Conservation (phyloP, 1,140 invertebrate genomes). For the Macrocentrus cingulum region DNA sequence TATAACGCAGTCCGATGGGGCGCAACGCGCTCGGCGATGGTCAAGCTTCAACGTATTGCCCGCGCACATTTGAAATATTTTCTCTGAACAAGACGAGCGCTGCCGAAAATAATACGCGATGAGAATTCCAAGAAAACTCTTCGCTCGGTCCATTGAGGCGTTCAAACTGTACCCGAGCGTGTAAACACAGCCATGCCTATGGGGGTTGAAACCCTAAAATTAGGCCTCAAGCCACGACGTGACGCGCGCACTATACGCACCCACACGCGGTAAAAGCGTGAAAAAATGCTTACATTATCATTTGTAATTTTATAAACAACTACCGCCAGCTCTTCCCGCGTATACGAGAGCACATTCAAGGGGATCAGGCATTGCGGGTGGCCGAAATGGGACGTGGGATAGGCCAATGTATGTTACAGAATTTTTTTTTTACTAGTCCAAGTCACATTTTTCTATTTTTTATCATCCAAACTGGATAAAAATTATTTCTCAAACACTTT, state of each 20-base stretch:
- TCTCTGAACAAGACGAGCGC: background rate
- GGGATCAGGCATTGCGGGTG: constrained; percentile 22
- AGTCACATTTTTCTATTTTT: too few species aligned
- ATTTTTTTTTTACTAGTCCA: background rate
- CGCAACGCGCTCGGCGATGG: background rate
- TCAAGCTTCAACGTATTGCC: too few species aligned
- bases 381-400: constrained; percentile 7
- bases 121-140: constrained; percentile 6
- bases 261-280: constrained; percentile 47
- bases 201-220: constrained; percentile 57
- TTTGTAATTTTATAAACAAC: constrained; percentile 57
- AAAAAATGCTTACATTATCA: constrained; percentile 60
- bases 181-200: constrained; percentile 6
- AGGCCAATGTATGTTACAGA: background rate
- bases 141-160: constrained; percentile 1
- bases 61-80: too few species aligned
- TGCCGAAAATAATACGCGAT: too few species aligned
- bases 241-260: constrained; percentile 32
- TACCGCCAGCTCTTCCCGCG: constrained; percentile 11
- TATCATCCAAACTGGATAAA: too few species aligned
- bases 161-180: constrained; percentile 12
- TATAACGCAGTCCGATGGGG: background rate
- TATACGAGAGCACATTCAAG: background rate
- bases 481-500: too few species aligned
- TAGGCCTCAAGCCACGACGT: constrained; percentile 44